A percentile compares a stretch with the other conserved stretches of the same genome.
Conservation (phyloP, 2,113 vertebrate species). For the Oenanthe melanoleuca region DNA sequence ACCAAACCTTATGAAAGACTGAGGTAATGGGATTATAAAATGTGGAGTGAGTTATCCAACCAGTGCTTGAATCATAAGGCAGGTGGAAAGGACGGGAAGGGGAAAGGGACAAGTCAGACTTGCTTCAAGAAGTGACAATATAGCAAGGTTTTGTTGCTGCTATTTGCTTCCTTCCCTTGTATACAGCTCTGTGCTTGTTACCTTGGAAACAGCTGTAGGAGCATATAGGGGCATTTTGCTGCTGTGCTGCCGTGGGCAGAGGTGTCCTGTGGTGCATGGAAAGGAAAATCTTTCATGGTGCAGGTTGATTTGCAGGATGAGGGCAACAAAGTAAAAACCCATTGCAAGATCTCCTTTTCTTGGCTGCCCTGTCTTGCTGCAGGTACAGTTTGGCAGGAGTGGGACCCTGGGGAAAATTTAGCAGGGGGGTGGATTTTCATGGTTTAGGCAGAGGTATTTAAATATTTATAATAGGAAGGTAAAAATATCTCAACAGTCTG, state of each 20-base stretch:
- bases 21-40: not conserved
- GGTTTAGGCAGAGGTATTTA: not conserved
- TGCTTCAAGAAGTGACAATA: not conserved
- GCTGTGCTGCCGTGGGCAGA: constrained; percentile 55
- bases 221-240: constrained; percentile 62
- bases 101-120: not conserved
- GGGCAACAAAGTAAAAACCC: not conserved
- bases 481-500: not conserved
- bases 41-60: not conserved
- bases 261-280: constrained; percentile 56
- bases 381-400: not conserved
- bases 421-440: not conserved
- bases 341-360: not conserved
- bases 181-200: constrained; percentile 68
- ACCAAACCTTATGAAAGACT: not conserved
- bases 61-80: not conserved
- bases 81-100: not conserved
- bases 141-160: not conserved
- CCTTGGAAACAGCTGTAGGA: constrained; percentile 79
- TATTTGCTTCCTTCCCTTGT: constrained; percentile 39
- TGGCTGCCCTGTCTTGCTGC: not conserved
- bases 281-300: not conserved
- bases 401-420: not conserved
- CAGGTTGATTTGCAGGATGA: not conserved
- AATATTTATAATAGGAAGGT: not conserved